Base-by-base conservation (phyloP, 2,113 vertebrate genomes). In the Bubo scandiacus region DNA sequence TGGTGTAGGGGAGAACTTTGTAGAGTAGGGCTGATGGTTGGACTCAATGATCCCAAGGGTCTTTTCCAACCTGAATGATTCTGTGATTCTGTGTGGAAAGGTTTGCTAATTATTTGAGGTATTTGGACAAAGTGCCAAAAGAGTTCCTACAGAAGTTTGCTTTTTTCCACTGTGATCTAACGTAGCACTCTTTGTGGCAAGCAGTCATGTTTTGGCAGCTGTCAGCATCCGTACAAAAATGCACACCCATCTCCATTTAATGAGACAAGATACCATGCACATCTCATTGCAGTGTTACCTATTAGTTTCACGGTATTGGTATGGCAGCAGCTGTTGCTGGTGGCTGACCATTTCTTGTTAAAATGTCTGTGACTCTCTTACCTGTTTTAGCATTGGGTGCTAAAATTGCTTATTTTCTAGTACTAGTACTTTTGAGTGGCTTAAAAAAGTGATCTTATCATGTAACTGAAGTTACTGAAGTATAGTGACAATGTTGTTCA, bases 111-210 rank as follows among this genome's bases (percentile, higher is more conserved):
- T 20, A 62, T 67, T 90, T 91, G n/a, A 83, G n/a, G 32, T 68
- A 43, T 49, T 70, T 49, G 71, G 68, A 47, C 59, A 62, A 88
- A 92, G 19, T 54, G 26, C 25, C 11, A n/a, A 80, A n/a, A 42
- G 8, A 68, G 30, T 38, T 72, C 12, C 32, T 84, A 47, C 18
- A 52, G 42, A 91, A 74, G 10, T 38, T 57, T 85, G 8, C n/a
- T 73, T 83, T 90, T 75, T 77, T 89, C 36, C 8, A 4, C 59
- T 61, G 21, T 62, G 25, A 61, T 34, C 42, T 61, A 49, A 38
- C 58, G 27, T 90, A 12, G 7, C 0, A 0, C 38, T 72, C 30
- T 42, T 61, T 2, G 0, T 36, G 77, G 16, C 22, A 42, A 62
- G 27, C 32, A 67, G 34, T 73, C 47, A 36, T 1, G 1, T 79